Evolutionary conservation across 1,140 invertebrate species (phyloP), one percentile per base, ranked within the genome.

Genomic region (Bombus balteatus): DNA sequence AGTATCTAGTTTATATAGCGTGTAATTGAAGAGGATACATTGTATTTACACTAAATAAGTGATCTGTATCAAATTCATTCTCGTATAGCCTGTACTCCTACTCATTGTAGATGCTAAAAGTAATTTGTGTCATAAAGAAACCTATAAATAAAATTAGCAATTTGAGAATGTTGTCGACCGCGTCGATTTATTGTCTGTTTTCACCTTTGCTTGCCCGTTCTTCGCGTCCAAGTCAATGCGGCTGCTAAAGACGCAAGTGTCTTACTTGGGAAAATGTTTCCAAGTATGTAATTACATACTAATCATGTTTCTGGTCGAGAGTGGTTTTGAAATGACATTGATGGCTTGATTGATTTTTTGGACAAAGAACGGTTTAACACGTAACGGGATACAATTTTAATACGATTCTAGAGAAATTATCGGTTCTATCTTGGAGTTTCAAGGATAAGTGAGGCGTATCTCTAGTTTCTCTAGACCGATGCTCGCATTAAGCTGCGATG

Each of bases 61-160:
- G 95, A 95, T 95, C 94, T 95, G 94, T 95, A 95, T 95, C 93
- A 95, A 95, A 94, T 94, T 94, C 94, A 95, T 95, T 95, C 94
- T 95, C 94, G 94, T 95, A 94, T 95, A 95, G 93, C 92, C 92
- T 95, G 94, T 95, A 95, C 90, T 94, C 93, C 93, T 95, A 95
- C 94, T 95, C 92, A 95, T 78, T 95, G 94, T 95, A 95, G 95
- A 95, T 94, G 94, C 94, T 95, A 94, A 95, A 95, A 95, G 94
- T 95, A 92, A 95, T 95, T 95, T 95, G 94, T 95, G 94, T 95
- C 95, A 95, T 95, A 95, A 95, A 95, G 81, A 92, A 90, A 90
- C 93, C 91, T 95, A 95, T 95, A 94, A 95, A 95, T 95, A 95
- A 95, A 95, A 95, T 95, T 95, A 95, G 94, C 92, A 95, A 94